phyloP scores from a whole-genome alignment of 1,140 invertebrate genomes.

The Danaus melanippus region DNA sequence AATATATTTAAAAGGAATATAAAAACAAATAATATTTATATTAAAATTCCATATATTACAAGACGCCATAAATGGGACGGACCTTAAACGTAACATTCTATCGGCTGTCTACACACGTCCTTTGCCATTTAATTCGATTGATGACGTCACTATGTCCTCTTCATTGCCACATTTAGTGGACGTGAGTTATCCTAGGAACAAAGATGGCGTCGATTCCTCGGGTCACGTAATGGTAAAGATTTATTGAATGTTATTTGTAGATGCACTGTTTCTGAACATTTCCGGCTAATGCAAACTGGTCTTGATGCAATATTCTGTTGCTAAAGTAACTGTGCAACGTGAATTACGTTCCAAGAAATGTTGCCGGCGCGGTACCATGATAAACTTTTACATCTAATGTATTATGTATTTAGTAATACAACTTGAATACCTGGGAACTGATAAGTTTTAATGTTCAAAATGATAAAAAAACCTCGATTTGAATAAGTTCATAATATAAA shows the following conservation, averaged over 20 bases:
- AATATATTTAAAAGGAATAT: too few relatives aligned
- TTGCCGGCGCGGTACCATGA: too few relatives aligned
- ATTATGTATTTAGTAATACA: not conserved
- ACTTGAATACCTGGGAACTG: too few relatives aligned
- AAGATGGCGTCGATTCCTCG: constrained; percentile 8
- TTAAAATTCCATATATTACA: too few relatives aligned
- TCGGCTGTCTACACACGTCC: constrained; percentile 38
- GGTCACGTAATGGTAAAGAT: constrained; percentile 9
- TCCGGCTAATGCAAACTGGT: constrained; percentile 4
- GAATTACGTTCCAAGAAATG: too few relatives aligned
- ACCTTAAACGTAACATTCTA: constrained; percentile 23
- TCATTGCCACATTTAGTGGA: constrained; percentile 30
- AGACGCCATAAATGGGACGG: not conserved
- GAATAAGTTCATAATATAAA: too few relatives aligned
- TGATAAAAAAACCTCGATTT: too few relatives aligned
- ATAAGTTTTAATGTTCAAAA: too few relatives aligned
- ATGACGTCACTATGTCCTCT: constrained; percentile 43
- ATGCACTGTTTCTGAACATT: constrained; percentile 4
- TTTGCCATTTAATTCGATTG: constrained; percentile 43
- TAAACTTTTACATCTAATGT: not conserved
- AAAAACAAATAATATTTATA: too few relatives aligned
- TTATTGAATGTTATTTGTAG: constrained; percentile 3
- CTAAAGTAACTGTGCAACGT: too few relatives aligned
- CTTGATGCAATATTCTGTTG: too few relatives aligned
- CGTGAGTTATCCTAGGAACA: constrained; percentile 6